A percentile compares a stretch with the other conserved stretches of the same genome.
Conservation (phyloP, 2,797 vertebrate genomes). For the Anableps anableps region DNA sequence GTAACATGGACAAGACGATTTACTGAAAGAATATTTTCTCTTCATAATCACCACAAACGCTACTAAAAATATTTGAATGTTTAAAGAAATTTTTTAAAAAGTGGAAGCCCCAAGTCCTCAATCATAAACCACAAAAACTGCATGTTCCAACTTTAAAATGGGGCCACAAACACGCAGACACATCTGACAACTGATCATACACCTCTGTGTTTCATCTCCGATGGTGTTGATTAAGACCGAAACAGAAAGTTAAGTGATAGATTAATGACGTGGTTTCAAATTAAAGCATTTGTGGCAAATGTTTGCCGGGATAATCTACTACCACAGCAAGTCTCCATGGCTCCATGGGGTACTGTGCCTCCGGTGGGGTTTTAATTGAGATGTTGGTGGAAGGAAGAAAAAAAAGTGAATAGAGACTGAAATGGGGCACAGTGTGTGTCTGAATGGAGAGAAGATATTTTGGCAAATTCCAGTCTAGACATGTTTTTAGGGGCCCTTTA, state of each 20-base stretch:
- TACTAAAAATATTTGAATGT: not conserved
- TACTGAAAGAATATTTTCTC: not conserved
- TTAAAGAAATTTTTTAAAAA: not conserved
- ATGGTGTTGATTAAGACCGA: slow-evolving; percentile 54
- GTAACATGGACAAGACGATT: not conserved
- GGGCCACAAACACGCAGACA: slow-evolving; percentile 6
- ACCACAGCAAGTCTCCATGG: slow-evolving; percentile 31
- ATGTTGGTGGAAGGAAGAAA: slow-evolving; percentile 59
- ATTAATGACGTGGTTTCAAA: slow-evolving; percentile 40
- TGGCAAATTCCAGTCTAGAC: slow-evolving; percentile 83
- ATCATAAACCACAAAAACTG: not conserved
- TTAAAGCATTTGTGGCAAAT: slow-evolving; percentile 43
- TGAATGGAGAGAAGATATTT: slow-evolving; percentile 68
- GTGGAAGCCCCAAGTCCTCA: not conserved
- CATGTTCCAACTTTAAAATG: slow-evolving; percentile 3
- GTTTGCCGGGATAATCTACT: slow-evolving; percentile 32
- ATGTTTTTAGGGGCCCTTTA: slow-evolving; percentile 77
- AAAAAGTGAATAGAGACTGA: slow-evolving; percentile 55
- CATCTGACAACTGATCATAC: slow-evolving; percentile 28
- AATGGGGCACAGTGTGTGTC: slow-evolving; percentile 64
- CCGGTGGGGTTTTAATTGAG: slow-evolving; percentile 88
- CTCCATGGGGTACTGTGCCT: slow-evolving; percentile 68
- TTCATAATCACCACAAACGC: slow-evolving; percentile 1
- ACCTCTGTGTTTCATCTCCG: slow-evolving; percentile 28
- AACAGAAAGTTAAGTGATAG: slow-evolving; percentile 11